Evolutionary conservation across 2,888 invertebrate genomes (phyloP), one percentile per base, ranked within the genome.

Genomic region (Poecilus cupreus): DNA sequence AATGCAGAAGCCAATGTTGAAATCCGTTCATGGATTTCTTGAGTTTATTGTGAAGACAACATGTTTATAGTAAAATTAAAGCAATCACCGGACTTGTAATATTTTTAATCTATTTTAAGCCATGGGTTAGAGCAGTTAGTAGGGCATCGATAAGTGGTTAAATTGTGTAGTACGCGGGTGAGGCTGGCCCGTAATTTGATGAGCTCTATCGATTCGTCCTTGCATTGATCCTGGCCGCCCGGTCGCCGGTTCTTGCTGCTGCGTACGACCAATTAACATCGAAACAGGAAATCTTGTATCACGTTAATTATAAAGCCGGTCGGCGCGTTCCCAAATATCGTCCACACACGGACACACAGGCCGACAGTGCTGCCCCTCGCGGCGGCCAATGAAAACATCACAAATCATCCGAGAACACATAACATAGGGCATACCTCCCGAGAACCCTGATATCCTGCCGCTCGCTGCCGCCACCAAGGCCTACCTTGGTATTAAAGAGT

Each of bases 201-300:
- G 64, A 37, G 39, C 37, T 68, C 16, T 51, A 68, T 68, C 64
- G 72, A 18, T 77, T 77, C 77, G 77, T 77, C 77, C 77, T 77
- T 77, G 77, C 77, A 57, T 77, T 60, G 57, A 77, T 57, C 43
- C 51, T 54, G 13, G 24, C 74, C 74, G 43, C 22, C 20, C 13
- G 22, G 64, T 32, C 32, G 32, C 32, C 8, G 16, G 32, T 64
- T 37, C 64, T 64, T 64, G 43, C 32, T 32, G 39, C 37, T 39
- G 39, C 43, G 39, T 70, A 18, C 57, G 76, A 37, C 24, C 79
- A 79, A 68, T 79, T 79, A 79, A 79, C 46, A 76, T 39, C 32
- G 51, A 68, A 79, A 68, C 68, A 68, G 79, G 79, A 79, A 79
- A 79, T 78, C 51, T 79, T 64, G 78, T 78, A 78, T 64, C 78